Percentiles rank a stretch among this genome's conserved stretches.
These are phyloP conservation scores for Anguilla anguilla DNA, from an alignment of 2,797 vertebrate species.

Conservation along the genomic window DNA sequence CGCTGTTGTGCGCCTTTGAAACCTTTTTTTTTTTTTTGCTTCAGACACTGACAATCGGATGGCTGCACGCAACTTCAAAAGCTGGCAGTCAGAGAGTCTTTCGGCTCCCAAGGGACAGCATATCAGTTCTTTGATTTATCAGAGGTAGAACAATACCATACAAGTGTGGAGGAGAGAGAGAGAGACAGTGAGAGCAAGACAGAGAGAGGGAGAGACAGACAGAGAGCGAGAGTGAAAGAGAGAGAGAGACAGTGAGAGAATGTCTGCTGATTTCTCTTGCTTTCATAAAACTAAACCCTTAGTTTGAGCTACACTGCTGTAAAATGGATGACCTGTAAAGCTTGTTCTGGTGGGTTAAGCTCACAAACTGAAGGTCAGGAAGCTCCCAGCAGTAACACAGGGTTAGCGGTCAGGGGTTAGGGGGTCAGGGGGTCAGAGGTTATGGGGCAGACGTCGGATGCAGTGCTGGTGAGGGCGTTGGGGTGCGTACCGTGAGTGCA, in stretches of 20 bases:
- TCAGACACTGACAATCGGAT: background rate
- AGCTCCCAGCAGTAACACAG: background rate
- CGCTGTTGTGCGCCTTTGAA: slow-evolving; percentile 35
- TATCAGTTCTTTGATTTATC: slow-evolving; percentile 18
- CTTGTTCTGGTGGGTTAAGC: background rate
- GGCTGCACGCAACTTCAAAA: background rate
- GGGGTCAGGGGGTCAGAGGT: too few species aligned
- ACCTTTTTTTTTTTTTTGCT: slow-evolving; percentile 27
- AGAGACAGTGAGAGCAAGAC: background rate
- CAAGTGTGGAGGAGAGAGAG: background rate
- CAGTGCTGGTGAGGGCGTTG: background rate
- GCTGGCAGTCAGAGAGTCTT: slow-evolving; percentile 32
- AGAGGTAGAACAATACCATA: background rate
- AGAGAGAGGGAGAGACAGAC: background rate
- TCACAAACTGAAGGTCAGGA: background rate
- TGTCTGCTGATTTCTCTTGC: background rate
- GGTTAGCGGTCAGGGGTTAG: background rate
- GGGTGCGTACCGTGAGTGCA: background rate
- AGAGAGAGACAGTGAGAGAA: background rate
- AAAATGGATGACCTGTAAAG: too few species aligned
- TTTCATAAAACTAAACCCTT: background rate
- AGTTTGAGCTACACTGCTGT: background rate
- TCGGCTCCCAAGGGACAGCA: slow-evolving; percentile 11
- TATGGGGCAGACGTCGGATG: background rate
- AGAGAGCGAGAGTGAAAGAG: background rate